These are phyloP conservation scores for Syrmaticus mikado DNA, from an alignment of 2,113 vertebrate species.

Conservation along the genomic window DNA sequence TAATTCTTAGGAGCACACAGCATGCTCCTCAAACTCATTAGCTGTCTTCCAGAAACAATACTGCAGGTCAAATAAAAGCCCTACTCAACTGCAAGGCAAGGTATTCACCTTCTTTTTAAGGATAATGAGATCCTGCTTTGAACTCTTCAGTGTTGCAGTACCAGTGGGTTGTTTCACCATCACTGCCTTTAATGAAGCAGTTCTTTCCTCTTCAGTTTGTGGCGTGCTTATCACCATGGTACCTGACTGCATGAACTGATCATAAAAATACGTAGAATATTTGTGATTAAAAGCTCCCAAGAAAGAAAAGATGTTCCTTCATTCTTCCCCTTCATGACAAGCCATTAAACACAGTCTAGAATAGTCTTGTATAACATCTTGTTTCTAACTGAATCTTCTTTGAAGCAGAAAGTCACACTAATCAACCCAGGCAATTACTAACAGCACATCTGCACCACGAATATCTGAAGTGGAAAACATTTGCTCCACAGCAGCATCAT, in stretches of 20 bases:
- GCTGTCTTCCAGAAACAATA: constrained; percentile 48
- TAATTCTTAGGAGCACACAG: constrained; percentile 31
- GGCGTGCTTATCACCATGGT: constrained; percentile 62
- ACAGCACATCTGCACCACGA: constrained; percentile 54
- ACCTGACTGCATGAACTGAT: constrained; percentile 31
- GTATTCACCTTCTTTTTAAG: constrained; percentile 53
- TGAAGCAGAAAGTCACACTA: constrained; percentile 29
- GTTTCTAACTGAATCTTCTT: constrained; percentile 27
- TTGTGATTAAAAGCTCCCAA: constrained; percentile 55
- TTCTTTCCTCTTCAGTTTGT: constrained; percentile 42
- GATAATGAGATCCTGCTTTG: constrained; percentile 56
- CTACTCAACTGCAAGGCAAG: constrained; percentile 22
- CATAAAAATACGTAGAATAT: constrained; percentile 36
- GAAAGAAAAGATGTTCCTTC: constrained; percentile 51
- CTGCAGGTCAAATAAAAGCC: constrained; percentile 8
- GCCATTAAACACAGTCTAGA: constrained; percentile 44
- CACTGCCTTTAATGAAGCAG: constrained; percentile 42
- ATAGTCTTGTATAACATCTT: constrained; percentile 40
- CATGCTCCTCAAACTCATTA: constrained; percentile 42
- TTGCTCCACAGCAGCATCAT: constrained; percentile 56
- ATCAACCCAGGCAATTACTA: constrained; percentile 54
- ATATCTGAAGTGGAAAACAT: constrained; percentile 55
- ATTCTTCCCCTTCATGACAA: constrained; percentile 23
- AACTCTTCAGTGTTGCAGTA: constrained; percentile 19
- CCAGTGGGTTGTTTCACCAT: constrained; percentile 27